Conservation (phyloP, 2,113 vertebrate species). For the Rhodinocichla rosea region DNA sequence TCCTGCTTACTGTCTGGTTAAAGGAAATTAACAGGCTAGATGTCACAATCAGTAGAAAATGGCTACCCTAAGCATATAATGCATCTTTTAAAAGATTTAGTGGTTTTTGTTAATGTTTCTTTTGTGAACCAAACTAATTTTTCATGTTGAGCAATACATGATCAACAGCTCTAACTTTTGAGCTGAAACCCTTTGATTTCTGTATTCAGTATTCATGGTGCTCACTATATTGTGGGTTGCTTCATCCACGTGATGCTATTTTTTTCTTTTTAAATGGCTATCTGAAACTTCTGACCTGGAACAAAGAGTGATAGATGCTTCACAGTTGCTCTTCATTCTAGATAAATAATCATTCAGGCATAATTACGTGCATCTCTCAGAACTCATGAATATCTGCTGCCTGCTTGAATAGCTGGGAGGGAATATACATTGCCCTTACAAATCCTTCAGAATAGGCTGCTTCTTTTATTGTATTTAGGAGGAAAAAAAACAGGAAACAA, state of each 20-base stretch:
- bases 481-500: background rate
- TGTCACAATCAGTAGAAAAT: background rate
- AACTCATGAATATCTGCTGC: slow-evolving; percentile 1
- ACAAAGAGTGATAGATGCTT: slow-evolving; percentile 32
- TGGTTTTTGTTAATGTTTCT: background rate
- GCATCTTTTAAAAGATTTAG: background rate
- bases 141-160: background rate
- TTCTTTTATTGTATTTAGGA: background rate
- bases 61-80: background rate
- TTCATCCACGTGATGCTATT: background rate
- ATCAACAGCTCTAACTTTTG: background rate
- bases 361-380: slow-evolving; percentile 9
- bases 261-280: slow-evolving; percentile 9
- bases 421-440: background rate
- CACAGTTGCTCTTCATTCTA: slow-evolving; percentile 1
- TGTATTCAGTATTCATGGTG: background rate
- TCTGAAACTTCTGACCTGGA: slow-evolving; percentile 43
- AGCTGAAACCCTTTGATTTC: background rate
- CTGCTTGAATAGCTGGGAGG: slow-evolving; percentile 13
- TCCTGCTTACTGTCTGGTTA: background rate
- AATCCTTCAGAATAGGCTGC: background rate
- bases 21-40: background rate
- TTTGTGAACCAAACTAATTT: background rate
- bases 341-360: slow-evolving; percentile 17
- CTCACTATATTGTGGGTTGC: background rate